Percentiles rank a stretch among this genome's conserved stretches.
Evolutionary conservation across 1,140 invertebrate genomes (phyloP).

Genomic region (Drosophila athabasca): DNA sequence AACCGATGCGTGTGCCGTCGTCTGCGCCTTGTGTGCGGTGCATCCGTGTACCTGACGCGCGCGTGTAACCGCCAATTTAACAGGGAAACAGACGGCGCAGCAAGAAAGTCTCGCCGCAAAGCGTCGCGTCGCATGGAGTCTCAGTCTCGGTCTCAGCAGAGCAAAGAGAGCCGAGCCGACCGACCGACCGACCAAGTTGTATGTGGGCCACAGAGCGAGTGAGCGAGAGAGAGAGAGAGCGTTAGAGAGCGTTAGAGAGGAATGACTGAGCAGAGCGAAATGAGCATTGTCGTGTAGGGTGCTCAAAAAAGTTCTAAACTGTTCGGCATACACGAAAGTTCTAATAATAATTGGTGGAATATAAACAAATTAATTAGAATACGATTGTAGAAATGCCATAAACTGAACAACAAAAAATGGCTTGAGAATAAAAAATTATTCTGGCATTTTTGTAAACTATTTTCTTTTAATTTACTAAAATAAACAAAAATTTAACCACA

Average conservation of each 20-base stretch:
- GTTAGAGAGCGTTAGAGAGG: not conserved
- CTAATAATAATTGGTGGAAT: too few relatives aligned
- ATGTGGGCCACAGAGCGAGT: slow-evolving; percentile 37
- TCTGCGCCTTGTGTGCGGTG: slow-evolving; percentile 11
- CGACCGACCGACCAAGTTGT: too few relatives aligned
- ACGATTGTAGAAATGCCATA: too few relatives aligned
- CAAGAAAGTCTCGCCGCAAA: slow-evolving; percentile 40
- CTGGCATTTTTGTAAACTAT: not conserved
- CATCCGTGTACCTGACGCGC: slow-evolving; percentile 71
- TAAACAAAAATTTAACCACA: not conserved
- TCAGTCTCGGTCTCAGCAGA: too few relatives aligned
- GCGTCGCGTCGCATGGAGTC: not conserved
- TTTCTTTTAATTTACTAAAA: not conserved
- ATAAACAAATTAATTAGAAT: too few relatives aligned
- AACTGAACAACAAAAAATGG: too few relatives aligned
- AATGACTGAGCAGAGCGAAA: too few relatives aligned
- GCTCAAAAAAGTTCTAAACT: too few relatives aligned
- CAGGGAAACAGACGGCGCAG: slow-evolving; percentile 74
- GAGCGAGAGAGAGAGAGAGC: not conserved
- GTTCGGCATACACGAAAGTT: too few relatives aligned
- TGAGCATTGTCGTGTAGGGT: too few relatives aligned
- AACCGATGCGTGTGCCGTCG: slow-evolving; percentile 28
- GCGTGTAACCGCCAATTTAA: slow-evolving; percentile 83
- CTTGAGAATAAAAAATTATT: not conserved
- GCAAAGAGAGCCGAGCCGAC: too few relatives aligned